These are phyloP conservation scores for Portevinia maculata DNA, from an alignment of 2,888 invertebrate species.

Conservation along the genomic window DNA sequence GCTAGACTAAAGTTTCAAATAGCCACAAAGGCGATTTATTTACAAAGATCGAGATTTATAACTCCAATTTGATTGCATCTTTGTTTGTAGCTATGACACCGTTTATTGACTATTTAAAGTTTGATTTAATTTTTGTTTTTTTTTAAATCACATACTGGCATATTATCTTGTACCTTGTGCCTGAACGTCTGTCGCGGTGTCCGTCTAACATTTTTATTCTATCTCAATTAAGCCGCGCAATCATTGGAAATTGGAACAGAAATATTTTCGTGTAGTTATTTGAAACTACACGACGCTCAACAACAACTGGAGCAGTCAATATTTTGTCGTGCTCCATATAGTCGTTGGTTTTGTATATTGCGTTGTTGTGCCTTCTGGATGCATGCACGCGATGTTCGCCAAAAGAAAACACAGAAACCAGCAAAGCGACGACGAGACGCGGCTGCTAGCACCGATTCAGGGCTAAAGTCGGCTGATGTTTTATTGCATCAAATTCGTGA, in stretches of 20 bases:
- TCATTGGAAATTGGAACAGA: constrained; percentile 69
- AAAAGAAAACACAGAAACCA: constrained; percentile 21
- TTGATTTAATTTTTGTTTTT: constrained; percentile 2
- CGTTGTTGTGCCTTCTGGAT: constrained; percentile 68
- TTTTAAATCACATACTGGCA: constrained; percentile 50
- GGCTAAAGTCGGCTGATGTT: constrained; percentile 68
- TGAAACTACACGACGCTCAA: constrained; percentile 72
- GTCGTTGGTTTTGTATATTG: constrained; percentile 14
- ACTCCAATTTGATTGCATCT: constrained; percentile 24
- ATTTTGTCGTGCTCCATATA: constrained; percentile 62
- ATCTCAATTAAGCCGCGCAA: constrained; percentile 72
- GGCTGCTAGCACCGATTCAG: constrained; percentile 49
- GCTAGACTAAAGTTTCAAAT: neutral
- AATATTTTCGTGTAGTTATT: constrained; percentile 73
- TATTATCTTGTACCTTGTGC: constrained; percentile 62
- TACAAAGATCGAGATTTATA: constrained; percentile 11
- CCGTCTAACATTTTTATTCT: constrained; percentile 63
- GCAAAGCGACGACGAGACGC: constrained; percentile 3
- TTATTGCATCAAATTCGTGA: constrained; percentile 67
- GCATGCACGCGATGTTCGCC: constrained; percentile 66
- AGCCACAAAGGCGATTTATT: neutral
- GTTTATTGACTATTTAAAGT: constrained; percentile 21
- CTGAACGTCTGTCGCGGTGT: constrained; percentile 66
- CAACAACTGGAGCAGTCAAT: constrained; percentile 72
- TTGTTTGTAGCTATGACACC: neutral